Conservation (phyloP, 2,888 invertebrate species). For the Eupithecia subfuscata region DNA sequence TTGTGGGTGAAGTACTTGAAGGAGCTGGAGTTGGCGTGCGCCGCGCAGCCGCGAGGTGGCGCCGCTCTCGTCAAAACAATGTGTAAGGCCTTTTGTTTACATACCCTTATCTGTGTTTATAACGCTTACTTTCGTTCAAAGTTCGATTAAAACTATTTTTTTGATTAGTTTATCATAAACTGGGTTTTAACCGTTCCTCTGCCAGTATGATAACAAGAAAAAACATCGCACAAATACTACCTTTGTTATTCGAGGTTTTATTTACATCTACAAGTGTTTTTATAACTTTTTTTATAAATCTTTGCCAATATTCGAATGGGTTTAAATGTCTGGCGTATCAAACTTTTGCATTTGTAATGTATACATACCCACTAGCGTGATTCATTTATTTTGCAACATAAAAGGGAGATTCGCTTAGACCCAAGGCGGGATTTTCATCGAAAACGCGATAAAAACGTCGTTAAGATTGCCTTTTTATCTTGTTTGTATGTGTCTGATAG, state of each 20-base stretch:
- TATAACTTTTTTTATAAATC: not conserved
- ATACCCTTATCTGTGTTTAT: slow-evolving; percentile 45
- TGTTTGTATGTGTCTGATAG: slow-evolving; percentile 66
- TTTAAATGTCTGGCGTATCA: not conserved
- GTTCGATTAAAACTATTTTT: slow-evolving; percentile 20
- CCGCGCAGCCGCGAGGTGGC: slow-evolving; percentile 72
- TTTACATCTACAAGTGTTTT: not conserved
- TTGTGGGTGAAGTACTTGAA: slow-evolving; percentile 80
- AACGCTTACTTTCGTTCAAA: slow-evolving; percentile 34
- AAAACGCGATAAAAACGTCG: slow-evolving; percentile 72
- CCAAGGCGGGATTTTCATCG: slow-evolving; percentile 55
- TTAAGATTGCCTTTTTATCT: slow-evolving; percentile 78
- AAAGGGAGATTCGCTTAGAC: slow-evolving; percentile 37
- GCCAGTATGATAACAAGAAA: not conserved
- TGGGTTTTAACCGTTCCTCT: not conserved
- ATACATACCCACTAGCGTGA: not conserved
- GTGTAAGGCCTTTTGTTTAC: slow-evolving; percentile 68
- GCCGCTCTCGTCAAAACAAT: slow-evolving; percentile 77
- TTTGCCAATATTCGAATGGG: not conserved
- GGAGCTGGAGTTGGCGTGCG: slow-evolving; percentile 77
- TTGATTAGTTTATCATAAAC: not conserved
- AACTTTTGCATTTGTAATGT: not conserved
- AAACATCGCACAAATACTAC: not conserved
- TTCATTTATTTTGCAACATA: slow-evolving; percentile 37
- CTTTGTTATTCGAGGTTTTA: not conserved